Evolutionary conservation across 2,888 invertebrate species (phyloP).

Genomic region (Pachliopta kotzebuea): DNA sequence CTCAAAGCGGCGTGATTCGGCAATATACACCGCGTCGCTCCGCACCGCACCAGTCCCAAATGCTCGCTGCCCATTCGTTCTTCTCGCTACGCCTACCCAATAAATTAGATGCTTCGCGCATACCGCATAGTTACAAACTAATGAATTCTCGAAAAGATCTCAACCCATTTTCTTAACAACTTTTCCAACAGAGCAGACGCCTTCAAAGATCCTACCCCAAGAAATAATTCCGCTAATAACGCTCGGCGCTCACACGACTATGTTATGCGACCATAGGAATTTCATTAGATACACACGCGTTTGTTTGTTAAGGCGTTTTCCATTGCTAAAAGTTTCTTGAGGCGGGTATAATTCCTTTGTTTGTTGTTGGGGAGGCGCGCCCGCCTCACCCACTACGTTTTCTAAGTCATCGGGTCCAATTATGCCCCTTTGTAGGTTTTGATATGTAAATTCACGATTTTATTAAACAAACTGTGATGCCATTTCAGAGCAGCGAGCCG

Average conservation of each 20-base stretch:
- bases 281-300: slow-evolving; percentile 81
- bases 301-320: slow-evolving; percentile 81
- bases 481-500: slow-evolving; percentile 78
- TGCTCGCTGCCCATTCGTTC: slow-evolving; percentile 78
- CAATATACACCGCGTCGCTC: slow-evolving; percentile 59
- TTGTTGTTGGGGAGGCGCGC: slow-evolving; percentile 71
- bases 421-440: slow-evolving; percentile 81
- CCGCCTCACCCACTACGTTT: slow-evolving; percentile 75
- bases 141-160: slow-evolving; percentile 78
- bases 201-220: slow-evolving; percentile 77
- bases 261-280: slow-evolving; percentile 81
- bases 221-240: slow-evolving; percentile 80
- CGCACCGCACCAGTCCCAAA: slow-evolving; percentile 69
- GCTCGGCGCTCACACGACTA: slow-evolving; percentile 72
- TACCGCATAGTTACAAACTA: slow-evolving; percentile 78
- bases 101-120: slow-evolving; percentile 76
- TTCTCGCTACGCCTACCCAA: slow-evolving; percentile 77
- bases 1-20: slow-evolving; percentile 79
- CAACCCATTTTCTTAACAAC: slow-evolving; percentile 80
- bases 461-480: slow-evolving; percentile 81
- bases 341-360: slow-evolving; percentile 81
- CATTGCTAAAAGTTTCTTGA: slow-evolving; percentile 82
- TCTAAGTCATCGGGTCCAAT: slow-evolving; percentile 81
- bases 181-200: slow-evolving; percentile 79
- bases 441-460: slow-evolving; percentile 81